Evolutionary conservation across 2,113 vertebrate species (phyloP).

Genomic region (Sapayoa aenigma): DNA sequence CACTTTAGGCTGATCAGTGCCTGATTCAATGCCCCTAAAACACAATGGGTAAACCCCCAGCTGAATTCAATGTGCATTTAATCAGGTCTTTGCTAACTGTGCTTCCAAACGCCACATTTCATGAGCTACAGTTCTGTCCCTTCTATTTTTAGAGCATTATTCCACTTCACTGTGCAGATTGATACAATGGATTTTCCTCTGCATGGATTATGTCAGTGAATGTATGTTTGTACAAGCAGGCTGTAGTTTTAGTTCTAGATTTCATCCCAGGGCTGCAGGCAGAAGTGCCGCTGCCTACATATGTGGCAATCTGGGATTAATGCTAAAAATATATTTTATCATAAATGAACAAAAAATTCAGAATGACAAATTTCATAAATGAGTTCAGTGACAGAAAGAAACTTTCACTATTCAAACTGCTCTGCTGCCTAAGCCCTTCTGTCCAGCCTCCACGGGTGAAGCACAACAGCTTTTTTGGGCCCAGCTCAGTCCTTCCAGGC

Average conservation of each 20-base stretch:
- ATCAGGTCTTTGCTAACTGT: slow-evolving; percentile 17
- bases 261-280: neutral
- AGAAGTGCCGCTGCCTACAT: neutral
- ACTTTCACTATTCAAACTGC: neutral
- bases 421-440: neutral
- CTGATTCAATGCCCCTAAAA: neutral
- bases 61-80: slow-evolving; percentile 7
- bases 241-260: neutral
- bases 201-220: slow-evolving; percentile 19
- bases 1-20: neutral
- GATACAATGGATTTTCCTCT: slow-evolving; percentile 11
- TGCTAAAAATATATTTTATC: slow-evolving; percentile 40
- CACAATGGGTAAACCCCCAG: neutral
- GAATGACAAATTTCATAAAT: neutral
- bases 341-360: slow-evolving; percentile 30
- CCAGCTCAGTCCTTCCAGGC: neutral
- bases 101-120: slow-evolving; percentile 5
- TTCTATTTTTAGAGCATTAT: slow-evolving; percentile 10
- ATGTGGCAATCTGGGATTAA: slow-evolving; percentile 11
- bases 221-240: slow-evolving; percentile 24
- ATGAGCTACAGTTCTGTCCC: neutral
- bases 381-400: neutral
- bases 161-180: neutral
- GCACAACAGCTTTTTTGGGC: neutral
- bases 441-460: neutral